Evolutionary conservation across 2,888 invertebrate genomes (phyloP).

Genomic region (Hydraecia micacea): DNA sequence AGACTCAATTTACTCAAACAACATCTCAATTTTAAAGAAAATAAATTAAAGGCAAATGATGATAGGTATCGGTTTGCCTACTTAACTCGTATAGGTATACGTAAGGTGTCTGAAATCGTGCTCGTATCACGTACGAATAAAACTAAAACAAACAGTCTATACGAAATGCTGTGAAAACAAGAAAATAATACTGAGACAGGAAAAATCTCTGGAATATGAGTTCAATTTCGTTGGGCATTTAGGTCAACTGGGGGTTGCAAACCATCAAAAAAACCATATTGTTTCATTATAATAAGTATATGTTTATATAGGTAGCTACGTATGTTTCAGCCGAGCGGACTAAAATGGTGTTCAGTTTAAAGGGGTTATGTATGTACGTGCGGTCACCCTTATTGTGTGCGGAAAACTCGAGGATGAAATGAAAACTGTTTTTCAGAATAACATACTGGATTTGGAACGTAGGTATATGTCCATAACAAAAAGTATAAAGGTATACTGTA

Average conservation of each 20-base stretch:
- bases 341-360: conserved; percentile 48
- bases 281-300: conserved; percentile 51
- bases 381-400: conserved; percentile 41
- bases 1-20: background rate
- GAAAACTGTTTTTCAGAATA: conserved; percentile 35
- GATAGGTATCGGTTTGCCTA: background rate
- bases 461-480: background rate
- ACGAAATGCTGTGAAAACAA: conserved; percentile 46
- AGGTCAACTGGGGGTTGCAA: conserved; percentile 62
- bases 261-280: conserved; percentile 60
- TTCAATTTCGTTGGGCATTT: conserved; percentile 61
- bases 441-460: background rate
- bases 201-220: conserved; percentile 59
- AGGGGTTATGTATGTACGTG: conserved; percentile 32
- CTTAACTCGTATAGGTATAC: background rate
- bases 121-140: background rate
- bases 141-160: conserved; percentile 36
- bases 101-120: background rate
- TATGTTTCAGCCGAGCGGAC: conserved; percentile 48
- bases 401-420: conserved; percentile 21
- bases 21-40: background rate
- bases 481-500: background rate
- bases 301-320: conserved; percentile 25
- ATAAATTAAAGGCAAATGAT: background rate
- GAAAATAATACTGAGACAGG: conserved; percentile 57